These are phyloP conservation scores for Rhabditoides inermis DNA, from an alignment of 2,888 invertebrate species.

Conservation along the genomic window DNA sequence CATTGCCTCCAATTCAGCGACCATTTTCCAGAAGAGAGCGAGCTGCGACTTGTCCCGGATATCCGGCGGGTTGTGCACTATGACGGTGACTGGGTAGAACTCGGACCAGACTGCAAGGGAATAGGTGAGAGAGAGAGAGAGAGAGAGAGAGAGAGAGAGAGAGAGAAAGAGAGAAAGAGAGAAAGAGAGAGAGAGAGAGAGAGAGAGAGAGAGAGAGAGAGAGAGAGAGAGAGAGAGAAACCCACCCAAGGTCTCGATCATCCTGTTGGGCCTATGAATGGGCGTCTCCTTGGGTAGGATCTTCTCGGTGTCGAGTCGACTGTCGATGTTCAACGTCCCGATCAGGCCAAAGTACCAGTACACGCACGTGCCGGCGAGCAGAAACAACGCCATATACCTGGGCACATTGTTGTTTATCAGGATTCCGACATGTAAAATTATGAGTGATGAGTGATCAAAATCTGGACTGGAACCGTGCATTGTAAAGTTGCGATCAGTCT, in stretches of 20 bases:
- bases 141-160: too few species aligned
- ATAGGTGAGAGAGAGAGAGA: neutral
- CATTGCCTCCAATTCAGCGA: slow-evolving; percentile 42
- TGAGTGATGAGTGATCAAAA: too few species aligned
- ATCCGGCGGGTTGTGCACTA: slow-evolving; percentile 44
- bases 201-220: neutral
- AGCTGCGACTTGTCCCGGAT: slow-evolving; percentile 19
- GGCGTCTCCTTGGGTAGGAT: slow-evolving; percentile 43
- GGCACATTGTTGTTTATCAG: too few species aligned
- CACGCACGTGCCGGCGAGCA: slow-evolving; percentile 4
- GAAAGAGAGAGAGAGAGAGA: neutral
- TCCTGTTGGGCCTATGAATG: slow-evolving; percentile 38
- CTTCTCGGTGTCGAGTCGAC: slow-evolving; percentile 45
- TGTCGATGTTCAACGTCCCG: slow-evolving; percentile 35
- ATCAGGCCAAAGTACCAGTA: slow-evolving; percentile 30
- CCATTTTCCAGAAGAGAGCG: slow-evolving; percentile 24
- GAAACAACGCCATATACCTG: too few species aligned
- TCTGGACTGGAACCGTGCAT: too few species aligned
- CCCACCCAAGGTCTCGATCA: slow-evolving; percentile 35
- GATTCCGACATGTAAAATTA: too few species aligned
- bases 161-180: slow-evolving; percentile 1
- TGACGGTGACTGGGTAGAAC: slow-evolving; percentile 49
- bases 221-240: neutral
- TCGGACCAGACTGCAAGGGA: slow-evolving; percentile 38
- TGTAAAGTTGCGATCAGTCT: too few species aligned